A percentile compares a stretch with the other conserved stretches of the same genome.
Evolutionary conservation across 2,888 invertebrate species (phyloP).

Genomic region (Thysanoteuthis rhombus): DNA sequence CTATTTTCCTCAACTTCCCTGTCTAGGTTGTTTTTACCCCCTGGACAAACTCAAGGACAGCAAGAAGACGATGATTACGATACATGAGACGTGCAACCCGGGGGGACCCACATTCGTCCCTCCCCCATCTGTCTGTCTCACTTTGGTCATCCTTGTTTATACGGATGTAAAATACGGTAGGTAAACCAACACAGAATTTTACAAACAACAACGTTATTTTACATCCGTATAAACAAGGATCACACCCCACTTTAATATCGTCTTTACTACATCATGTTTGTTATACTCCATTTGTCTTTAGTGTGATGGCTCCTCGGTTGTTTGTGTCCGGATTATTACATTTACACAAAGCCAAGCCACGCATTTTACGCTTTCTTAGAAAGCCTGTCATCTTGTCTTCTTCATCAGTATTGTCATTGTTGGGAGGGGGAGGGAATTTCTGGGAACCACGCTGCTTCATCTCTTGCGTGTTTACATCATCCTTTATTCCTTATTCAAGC

Average conservation of each 20-base stretch:
- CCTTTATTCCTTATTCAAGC: background rate
- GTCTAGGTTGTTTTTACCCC: background rate
- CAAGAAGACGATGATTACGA: conserved; percentile 31
- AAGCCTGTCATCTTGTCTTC: background rate
- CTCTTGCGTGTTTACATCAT: background rate
- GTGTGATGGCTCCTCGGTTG: background rate
- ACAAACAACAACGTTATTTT: too few species aligned
- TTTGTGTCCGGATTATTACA: conserved; percentile 1
- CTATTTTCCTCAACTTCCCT: background rate
- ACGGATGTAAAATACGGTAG: too few species aligned
- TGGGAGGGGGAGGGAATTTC: background rate
- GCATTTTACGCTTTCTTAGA: conserved; percentile 27
- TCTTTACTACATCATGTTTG: background rate
- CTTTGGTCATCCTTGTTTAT: too few species aligned
- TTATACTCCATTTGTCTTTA: conserved; percentile 12
- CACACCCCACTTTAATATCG: background rate
- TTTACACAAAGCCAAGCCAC: background rate
- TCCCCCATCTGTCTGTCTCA: background rate
- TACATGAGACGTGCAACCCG: background rate
- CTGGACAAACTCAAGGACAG: conserved; percentile 21
- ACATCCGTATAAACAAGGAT: too few species aligned
- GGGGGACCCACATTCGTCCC: background rate
- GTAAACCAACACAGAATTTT: too few species aligned
- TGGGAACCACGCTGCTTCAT: background rate
- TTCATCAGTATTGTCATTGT: conserved; percentile 12